phyloP scores from a whole-genome alignment of 1,140 invertebrate genomes.

The Drosophila tani region DNA sequence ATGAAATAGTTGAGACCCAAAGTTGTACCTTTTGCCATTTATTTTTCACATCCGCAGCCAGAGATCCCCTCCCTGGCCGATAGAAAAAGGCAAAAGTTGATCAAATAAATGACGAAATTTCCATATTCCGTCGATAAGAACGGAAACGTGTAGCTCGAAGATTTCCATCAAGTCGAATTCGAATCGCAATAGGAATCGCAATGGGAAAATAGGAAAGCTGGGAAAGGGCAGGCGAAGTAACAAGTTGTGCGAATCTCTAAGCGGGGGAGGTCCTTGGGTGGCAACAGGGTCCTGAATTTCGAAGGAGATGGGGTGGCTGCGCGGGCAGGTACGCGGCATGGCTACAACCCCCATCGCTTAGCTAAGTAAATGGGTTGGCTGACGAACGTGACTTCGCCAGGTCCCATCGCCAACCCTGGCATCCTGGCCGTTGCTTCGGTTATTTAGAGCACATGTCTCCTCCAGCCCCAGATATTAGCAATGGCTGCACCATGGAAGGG shows the following conservation, averaged over 20 bases:
- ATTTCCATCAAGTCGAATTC: conserved; percentile 70
- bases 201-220: conserved; percentile 21
- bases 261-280: conserved; percentile 25
- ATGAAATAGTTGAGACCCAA: conserved; percentile 69
- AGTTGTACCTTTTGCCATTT: conserved; percentile 77
- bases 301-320: conserved; percentile 6
- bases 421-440: conserved; percentile 22
- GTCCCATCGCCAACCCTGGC: neutral
- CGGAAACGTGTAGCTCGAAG: conserved; percentile 73
- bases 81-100: conserved; percentile 80
- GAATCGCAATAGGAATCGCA: conserved; percentile 29
- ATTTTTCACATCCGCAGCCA: conserved; percentile 43
- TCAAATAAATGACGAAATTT: conserved; percentile 82
- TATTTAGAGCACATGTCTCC: conserved; percentile 38
- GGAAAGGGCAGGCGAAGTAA: conserved; percentile 50
- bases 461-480: conserved; percentile 38
- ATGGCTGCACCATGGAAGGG: conserved; percentile 52
- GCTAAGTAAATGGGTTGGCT: conserved; percentile 82
- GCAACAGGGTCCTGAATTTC: conserved; percentile 8
- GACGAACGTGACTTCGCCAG: conserved; percentile 70
- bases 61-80: conserved; percentile 33
- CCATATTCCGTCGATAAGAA: conserved; percentile 77
- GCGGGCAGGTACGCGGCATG: conserved; percentile 65
- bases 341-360: conserved; percentile 74
- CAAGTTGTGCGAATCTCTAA: conserved; percentile 72